Percentiles rank a stretch among this genome's conserved stretches.
These are phyloP conservation scores for Gopherus evgoodei DNA, from an alignment of 2,113 vertebrate species.

Conservation along the genomic window DNA sequence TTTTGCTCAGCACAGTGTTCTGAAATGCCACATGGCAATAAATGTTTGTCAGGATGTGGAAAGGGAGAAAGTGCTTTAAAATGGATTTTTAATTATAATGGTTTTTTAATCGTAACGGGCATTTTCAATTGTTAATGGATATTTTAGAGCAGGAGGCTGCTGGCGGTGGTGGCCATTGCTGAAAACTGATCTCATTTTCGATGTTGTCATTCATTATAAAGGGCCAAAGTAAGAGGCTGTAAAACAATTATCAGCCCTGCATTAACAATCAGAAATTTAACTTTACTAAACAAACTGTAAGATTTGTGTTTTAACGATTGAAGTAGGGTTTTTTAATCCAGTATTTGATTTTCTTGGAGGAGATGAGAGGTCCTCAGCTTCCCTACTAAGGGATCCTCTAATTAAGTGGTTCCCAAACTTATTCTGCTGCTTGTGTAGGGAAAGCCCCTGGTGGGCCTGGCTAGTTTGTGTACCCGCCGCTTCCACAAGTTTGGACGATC, in stretches of 20 bases:
- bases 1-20: not conserved
- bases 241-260: slow-evolving; percentile 4
- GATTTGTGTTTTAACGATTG: not conserved
- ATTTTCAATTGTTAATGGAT: not conserved
- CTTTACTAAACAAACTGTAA: not conserved
- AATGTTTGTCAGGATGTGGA: not conserved
- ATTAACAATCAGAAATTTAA: not conserved
- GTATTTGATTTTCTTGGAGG: not conserved
- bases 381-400: not conserved
- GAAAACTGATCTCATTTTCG: not conserved
- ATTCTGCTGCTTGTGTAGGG: no score
- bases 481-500: no score
- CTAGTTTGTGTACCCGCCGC: no score
- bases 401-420: no score
- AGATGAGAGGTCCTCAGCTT: not conserved
- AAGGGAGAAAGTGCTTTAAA: slow-evolving; percentile 13
- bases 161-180: not conserved
- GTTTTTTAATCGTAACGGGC: not conserved
- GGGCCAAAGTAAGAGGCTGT: not conserved
- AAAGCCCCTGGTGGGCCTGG: no score
- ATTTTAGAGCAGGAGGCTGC: not conserved
- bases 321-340: not conserved
- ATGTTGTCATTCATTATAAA: not conserved
- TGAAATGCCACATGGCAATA: not conserved
- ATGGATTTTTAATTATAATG: slow-evolving; percentile 62